Base-by-base conservation (phyloP, 2,888 invertebrate genomes). In the Sycophila texana region DNA sequence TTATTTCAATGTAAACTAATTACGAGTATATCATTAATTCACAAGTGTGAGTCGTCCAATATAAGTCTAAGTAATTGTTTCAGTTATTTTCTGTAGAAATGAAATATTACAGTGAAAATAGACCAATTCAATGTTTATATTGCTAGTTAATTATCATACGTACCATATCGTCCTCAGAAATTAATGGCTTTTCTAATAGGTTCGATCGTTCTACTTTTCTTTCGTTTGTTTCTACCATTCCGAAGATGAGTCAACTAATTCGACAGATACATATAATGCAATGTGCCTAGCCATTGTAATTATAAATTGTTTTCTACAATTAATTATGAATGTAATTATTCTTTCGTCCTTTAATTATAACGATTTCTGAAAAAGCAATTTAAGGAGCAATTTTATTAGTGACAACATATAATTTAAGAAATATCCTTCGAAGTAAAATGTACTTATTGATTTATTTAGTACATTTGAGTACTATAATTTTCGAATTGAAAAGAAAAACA, bases 71-170 rank as follows among this genome's bases (percentile, higher is more conserved):
- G 14, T 20, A 22, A 30, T 22, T 51, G 18, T 53, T 73, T 73
- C 26, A 26, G 26, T 26, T 26, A 26, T 39, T 30, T 51, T 30
- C 13, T 51, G 51, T 53, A 49, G 53, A 63, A 61, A 53, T 63
- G 63, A 72, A 53, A 73, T 53, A 61, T 63, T 53, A 39, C 30
- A 53, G 7, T 53, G 26, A 12, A 18, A 53, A 1, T 60, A n/a
- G 53, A 18, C 39, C 63, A 53, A 57, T 73, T 73, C 14, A 30
- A 2, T 63, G 70, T 63, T 73, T 63, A 53, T 53, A 63, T 73
- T 63, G 53, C 22, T 63, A 39, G 30, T 73, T n/a, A 53, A 73
- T 73, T 73, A 73, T n/a, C n/a, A n/a, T n/a, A n/a, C n/a, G n/a
- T n/a, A n/a, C n/a, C n/a, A n/a, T n/a, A n/a, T n/a, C n/a, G n/a